Base-by-base conservation (phyloP, 2,113 vertebrate species). In the Ciconia maguari region DNA sequence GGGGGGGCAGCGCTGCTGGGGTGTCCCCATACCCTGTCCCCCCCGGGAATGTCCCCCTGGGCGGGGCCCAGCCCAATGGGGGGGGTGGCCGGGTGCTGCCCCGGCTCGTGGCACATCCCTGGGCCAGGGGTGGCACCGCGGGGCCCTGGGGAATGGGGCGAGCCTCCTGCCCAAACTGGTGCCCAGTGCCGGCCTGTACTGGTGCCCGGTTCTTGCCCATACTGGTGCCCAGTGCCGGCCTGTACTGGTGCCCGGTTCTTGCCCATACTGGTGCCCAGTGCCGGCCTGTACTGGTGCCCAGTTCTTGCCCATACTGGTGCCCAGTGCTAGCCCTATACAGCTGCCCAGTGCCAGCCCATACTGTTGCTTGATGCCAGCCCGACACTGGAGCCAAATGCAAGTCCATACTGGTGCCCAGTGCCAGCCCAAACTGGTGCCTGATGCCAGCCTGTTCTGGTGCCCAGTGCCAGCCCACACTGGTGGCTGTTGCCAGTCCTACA, bases 21-120 rank as follows among this genome's bases (percentile, higher is more conserved):
- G 25, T 46, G 72, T 58, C 55, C n/a, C 48, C 13, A 4, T 2
- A 13, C 7, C 61, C 30, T 1, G 0, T n/a, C 5, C 11, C 16
- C 30, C 27, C 9, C 5, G 1, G 26, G 32, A 69, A 69, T 9
- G 17, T 57, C 27, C 68, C 60, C 17, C 15, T 4, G 17, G 26
- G 18, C 9, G 32, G 44, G 12, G 52, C 22, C 55, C 66, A 74
- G 46, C 24, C 57, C 16, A 10, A 13, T 0, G 11, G 13, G 32
- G 32, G 32, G 17, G 54, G 38, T 25, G 32, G 32, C 18, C 55
- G 21, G 68, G 32, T 5, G 9, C 66, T 83, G 54, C 30, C n/a
- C 4, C 1, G 25, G 81, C 16, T 13, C 1, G 2, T 36, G 48
- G 21, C 58, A 32, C 41, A 11, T 46, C 10, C 57, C 19, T 1